Percentiles rank a stretch among this genome's conserved stretches.
These are phyloP conservation scores for Pseudomyrmex dendroicus DNA, from an alignment of 1,140 invertebrate species.

Conservation along the genomic window DNA sequence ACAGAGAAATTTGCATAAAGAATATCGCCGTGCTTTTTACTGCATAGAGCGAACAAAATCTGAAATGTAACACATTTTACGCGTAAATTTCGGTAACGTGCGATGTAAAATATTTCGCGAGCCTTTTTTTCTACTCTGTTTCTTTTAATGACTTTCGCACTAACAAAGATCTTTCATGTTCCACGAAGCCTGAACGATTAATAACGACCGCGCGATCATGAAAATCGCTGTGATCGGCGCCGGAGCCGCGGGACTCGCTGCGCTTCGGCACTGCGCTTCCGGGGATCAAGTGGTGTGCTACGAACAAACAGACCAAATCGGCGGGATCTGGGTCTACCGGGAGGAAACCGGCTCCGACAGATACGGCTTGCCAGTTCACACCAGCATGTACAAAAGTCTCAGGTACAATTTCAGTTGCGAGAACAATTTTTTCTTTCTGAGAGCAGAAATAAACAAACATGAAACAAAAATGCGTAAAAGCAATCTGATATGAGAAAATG, in stretches of 20 bases:
- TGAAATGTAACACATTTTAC: no score
- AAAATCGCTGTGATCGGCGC: slow-evolving; percentile 88
- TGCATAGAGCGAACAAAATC: no score
- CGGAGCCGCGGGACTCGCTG: slow-evolving; percentile 88
- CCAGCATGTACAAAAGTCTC: slow-evolving; percentile 94
- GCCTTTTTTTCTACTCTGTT: no score
- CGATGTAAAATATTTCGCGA: no score
- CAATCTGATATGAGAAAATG: not conserved
- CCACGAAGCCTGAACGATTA: not conserved
- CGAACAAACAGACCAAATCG: slow-evolving; percentile 89
- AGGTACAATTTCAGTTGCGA: slow-evolving; percentile 85
- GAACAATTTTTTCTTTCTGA: slow-evolving; percentile 48
- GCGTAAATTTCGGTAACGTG: no score
- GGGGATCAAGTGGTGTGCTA: slow-evolving; percentile 78
- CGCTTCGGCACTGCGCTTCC: slow-evolving; percentile 86
- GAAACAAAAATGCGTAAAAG: no score
- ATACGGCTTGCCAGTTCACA: slow-evolving; percentile 93
- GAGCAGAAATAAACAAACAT: no score
- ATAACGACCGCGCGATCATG: slow-evolving; percentile 76
- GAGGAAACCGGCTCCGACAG: slow-evolving; percentile 89
- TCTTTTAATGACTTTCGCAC: not conserved
- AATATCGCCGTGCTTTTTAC: not conserved
- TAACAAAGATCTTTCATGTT: slow-evolving; percentile 26
- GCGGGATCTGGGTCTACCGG: slow-evolving; percentile 96
- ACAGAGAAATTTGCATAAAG: slow-evolving; percentile 18